phyloP scores from a whole-genome alignment of 2,888 invertebrate genomes.

The Heteromyza rotundicornis region DNA sequence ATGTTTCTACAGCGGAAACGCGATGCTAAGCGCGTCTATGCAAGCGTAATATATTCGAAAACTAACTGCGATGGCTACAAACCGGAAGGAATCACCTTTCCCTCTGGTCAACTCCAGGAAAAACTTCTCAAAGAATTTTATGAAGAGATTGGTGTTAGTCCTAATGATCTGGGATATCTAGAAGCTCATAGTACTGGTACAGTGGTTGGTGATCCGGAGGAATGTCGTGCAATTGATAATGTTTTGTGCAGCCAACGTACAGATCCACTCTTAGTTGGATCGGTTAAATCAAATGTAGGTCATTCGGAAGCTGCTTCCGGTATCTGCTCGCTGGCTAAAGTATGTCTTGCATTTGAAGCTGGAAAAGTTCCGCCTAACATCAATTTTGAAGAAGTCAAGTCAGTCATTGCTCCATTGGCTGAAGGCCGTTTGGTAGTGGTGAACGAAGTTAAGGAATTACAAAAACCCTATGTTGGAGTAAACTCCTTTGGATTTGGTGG shows the following conservation, averaged over 20 bases:
- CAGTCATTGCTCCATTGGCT: constrained; percentile 68
- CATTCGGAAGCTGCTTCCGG: constrained; percentile 90
- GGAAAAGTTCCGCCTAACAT: constrained; percentile 86
- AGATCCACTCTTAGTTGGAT: constrained; percentile 82
- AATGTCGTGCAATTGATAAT: constrained; percentile 81
- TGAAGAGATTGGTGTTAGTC: constrained; percentile 73
- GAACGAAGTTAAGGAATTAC: constrained; percentile 72
- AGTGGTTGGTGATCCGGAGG: constrained; percentile 89
- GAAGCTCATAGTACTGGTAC: constrained; percentile 90
- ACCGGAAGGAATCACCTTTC: constrained; percentile 73
- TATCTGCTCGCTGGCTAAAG: constrained; percentile 82
- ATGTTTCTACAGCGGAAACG: constrained; percentile 75
- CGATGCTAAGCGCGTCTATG: constrained; percentile 72
- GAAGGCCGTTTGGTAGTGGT: constrained; percentile 75
- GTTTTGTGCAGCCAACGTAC: constrained; percentile 78
- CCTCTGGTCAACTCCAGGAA: constrained; percentile 70
- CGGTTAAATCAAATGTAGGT: constrained; percentile 93
- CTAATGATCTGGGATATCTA: constrained; percentile 73
- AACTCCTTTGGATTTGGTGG: constrained; percentile 97
- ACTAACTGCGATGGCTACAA: constrained; percentile 83
- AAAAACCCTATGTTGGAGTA: constrained; percentile 78
- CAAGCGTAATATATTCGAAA: constrained; percentile 76
- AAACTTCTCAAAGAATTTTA: constrained; percentile 71
- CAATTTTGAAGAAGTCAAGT: constrained; percentile 72
- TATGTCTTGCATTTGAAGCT: constrained; percentile 79